These are phyloP conservation scores for Rhincodon typus DNA, from an alignment of 2,797 vertebrate species.

Conservation along the genomic window DNA sequence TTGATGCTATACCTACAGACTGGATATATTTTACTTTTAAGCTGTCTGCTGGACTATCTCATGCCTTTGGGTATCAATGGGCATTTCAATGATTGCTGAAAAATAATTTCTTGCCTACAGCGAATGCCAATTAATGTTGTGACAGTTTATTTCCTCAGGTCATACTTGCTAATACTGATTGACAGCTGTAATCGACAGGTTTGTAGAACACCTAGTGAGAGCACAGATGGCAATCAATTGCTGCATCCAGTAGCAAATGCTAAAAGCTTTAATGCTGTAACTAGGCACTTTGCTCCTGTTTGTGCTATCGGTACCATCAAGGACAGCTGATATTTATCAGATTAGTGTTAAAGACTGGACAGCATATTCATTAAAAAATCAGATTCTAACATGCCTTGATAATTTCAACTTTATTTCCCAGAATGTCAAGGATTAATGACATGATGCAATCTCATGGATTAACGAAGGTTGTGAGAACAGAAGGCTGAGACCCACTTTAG, in stretches of 20 bases:
- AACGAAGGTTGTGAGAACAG: neutral
- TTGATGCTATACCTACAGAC: neutral
- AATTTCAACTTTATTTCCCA: neutral
- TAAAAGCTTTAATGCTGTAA: neutral
- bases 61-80: neutral
- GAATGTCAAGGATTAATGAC: neutral
- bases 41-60: neutral
- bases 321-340: neutral
- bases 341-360: neutral
- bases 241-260: neutral
- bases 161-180: conserved; percentile 9
- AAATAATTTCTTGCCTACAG: neutral
- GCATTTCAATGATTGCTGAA: conserved; percentile 3
- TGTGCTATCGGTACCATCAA: neutral
- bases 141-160: conserved; percentile 26
- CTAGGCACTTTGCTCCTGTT: neutral
- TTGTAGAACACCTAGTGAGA: neutral
- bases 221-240: conserved; percentile 15
- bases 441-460: neutral
- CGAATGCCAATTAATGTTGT: neutral
- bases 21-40: neutral
- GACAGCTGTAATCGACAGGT: conserved; percentile 1
- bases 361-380: neutral
- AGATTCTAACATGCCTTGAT: neutral
- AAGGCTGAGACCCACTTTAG: neutral